Evolutionary conservation across 2,113 vertebrate genomes (phyloP), one percentile per base, ranked within the genome.

Genomic region (Heteronetta atricapilla): DNA sequence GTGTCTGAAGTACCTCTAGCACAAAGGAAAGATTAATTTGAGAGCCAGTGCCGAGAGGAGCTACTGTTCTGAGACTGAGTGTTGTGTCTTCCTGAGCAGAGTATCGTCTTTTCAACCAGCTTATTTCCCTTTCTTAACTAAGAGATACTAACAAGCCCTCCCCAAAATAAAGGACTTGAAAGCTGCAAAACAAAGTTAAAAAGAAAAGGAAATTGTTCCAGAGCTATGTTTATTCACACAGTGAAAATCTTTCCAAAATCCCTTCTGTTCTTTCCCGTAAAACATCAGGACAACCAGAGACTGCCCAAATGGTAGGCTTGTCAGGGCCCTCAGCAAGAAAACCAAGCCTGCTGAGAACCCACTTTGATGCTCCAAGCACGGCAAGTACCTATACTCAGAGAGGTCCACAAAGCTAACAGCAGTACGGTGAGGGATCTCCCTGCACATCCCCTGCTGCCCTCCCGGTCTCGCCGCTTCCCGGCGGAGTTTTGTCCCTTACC

Each of bases 401-500:
- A 8, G 70, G 23, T 6, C 50, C 78, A 26, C 52, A 72, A 87
- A 59, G 6, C 26, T 56, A 76, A 44, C 5, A 26, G 22, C 70
- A 79, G 3, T 21, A 5, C 23, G n/a, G 31, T 13, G 46, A 60
- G 34, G 48, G 14, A 52, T 29, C 25, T 80, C 64, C 38, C 33
- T 26, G 59, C 53, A 33, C 17, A 26, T 48, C 36, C 33, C 14
- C 42, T 58, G 12, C 21, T 72, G 31, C 38, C 53, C 63, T 62
- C n/a, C 23, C 28, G n/a, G 33, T 3, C 21, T 5, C 3, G 52
- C 14, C 26, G 25, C 25, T 42, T 52, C 20, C 38, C 67, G 52
- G 0, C 1, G 2, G 21, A 62, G 21, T 8, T 4, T 26, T 19
- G 36, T 7, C 56, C 63, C 29, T 42, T 6, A 22, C 8, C 64